Evolutionary conservation across 2,888 invertebrate species (phyloP).

Genomic region (Camponotus fellah): DNA sequence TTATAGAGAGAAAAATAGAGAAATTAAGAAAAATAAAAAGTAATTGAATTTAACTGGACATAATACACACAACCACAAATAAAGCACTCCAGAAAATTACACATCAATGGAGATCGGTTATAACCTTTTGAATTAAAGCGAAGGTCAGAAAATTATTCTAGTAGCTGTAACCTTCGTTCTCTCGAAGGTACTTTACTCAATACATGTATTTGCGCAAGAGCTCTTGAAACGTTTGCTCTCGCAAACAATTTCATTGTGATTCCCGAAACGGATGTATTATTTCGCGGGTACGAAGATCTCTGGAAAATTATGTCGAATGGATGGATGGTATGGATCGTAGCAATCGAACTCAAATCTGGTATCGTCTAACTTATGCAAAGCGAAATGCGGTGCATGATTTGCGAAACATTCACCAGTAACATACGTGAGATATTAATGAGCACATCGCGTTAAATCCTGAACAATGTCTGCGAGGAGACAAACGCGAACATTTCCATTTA

Average conservation of each 20-base stretch:
- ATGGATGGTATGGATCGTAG: constrained; percentile 18
- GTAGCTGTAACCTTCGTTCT: constrained; percentile 55
- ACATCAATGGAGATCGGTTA: constrained; percentile 71
- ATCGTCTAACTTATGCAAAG: constrained; percentile 26
- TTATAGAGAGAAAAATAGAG: constrained; percentile 8
- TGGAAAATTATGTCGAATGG: constrained; percentile 36
- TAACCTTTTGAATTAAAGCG: constrained; percentile 78
- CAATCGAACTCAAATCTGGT: constrained; percentile 12
- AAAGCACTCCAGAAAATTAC: constrained; percentile 67
- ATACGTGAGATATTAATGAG: not conserved
- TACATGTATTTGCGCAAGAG: constrained; percentile 56
- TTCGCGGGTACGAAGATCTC: constrained; percentile 12
- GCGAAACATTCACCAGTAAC: not conserved
- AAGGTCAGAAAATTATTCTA: constrained; percentile 71
- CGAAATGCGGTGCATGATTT: not conserved
- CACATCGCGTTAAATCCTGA: not conserved
- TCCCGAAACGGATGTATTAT: constrained; percentile 17
- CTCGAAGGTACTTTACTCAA: constrained; percentile 51
- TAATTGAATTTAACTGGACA: constrained; percentile 51
- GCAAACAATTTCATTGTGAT: constrained; percentile 44
- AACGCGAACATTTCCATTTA: not conserved
- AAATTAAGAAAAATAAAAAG: constrained; percentile 40
- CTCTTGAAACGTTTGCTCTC: constrained; percentile 68
- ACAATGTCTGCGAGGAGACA: constrained; percentile 5
- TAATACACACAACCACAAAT: not conserved